Conservation (phyloP, 2,113 vertebrate genomes). For the Numenius arquata region DNA sequence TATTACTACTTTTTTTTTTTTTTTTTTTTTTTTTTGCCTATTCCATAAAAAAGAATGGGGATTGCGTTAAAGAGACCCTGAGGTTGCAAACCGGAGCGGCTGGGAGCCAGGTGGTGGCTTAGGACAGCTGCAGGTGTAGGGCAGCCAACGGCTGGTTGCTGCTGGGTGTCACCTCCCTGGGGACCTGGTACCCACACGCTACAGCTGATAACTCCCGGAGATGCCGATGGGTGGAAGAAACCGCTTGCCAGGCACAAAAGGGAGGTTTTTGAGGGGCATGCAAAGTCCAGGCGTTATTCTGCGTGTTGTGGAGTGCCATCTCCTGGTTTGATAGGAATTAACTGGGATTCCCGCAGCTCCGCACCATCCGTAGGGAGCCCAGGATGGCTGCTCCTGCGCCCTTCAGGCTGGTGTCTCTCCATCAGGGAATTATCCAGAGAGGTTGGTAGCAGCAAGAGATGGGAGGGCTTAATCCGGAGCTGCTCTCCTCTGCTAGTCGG, state of each 20-base stretch:
- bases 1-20: background rate
- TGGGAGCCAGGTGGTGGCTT: background rate
- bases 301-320: background rate
- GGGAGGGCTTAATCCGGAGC: background rate
- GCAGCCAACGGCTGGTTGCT: background rate
- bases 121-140: background rate
- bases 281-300: background rate
- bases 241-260: background rate
- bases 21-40: background rate
- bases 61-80: background rate
- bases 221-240: background rate
- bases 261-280: background rate
- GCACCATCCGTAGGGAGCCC: accelerated
- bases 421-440: background rate
- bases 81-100: background rate
- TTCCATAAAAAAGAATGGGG: background rate
- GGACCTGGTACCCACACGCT: background rate
- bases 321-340: background rate
- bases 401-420: background rate
- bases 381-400: background rate
- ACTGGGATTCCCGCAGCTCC: background rate
- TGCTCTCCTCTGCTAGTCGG: background rate
- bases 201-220: accelerated
- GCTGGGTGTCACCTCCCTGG: background rate
- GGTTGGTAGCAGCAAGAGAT: background rate